These are phyloP conservation scores for Euschistus heros DNA, from an alignment of 1,140 invertebrate species.

Conservation along the genomic window DNA sequence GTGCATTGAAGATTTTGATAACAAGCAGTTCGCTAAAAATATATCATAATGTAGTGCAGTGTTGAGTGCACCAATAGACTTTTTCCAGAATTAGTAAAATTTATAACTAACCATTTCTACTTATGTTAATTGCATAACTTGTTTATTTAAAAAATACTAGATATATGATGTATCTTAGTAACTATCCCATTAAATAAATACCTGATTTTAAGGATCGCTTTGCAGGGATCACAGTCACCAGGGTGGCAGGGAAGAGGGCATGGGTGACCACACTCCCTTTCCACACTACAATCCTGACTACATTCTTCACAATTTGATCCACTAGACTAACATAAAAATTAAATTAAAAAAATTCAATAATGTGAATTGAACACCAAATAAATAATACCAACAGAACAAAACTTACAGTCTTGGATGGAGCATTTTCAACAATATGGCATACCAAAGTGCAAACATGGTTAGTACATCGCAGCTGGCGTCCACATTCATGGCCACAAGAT, in stretches of 20 bases:
- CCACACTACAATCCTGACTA: constrained; percentile 52
- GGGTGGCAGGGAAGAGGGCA: constrained; percentile 69
- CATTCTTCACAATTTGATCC: constrained; percentile 57
- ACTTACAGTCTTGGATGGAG: constrained; percentile 18
- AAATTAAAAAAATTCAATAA: background rate
- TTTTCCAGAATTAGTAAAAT: no score
- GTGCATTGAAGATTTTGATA: no score
- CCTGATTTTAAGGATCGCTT: constrained; percentile 50
- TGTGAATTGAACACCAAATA: background rate
- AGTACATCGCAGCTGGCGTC: constrained; percentile 52
- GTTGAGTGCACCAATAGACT: no score
- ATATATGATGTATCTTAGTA: background rate
- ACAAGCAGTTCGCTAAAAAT: no score
- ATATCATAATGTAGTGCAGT: no score
- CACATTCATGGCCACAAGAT: constrained; percentile 66
- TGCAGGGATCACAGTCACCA: constrained; percentile 55
- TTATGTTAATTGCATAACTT: background rate
- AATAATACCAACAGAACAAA: background rate
- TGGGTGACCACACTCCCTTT: constrained; percentile 64
- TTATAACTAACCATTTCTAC: no score
- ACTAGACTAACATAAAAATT: constrained; percentile 1
- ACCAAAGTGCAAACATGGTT: constrained; percentile 65
- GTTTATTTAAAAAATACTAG: background rate
- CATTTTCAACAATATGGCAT: constrained; percentile 55
- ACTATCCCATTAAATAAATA: background rate